Evolutionary conservation across 1,140 invertebrate genomes (phyloP).

Genomic region (Trinorchestia longiramus): DNA sequence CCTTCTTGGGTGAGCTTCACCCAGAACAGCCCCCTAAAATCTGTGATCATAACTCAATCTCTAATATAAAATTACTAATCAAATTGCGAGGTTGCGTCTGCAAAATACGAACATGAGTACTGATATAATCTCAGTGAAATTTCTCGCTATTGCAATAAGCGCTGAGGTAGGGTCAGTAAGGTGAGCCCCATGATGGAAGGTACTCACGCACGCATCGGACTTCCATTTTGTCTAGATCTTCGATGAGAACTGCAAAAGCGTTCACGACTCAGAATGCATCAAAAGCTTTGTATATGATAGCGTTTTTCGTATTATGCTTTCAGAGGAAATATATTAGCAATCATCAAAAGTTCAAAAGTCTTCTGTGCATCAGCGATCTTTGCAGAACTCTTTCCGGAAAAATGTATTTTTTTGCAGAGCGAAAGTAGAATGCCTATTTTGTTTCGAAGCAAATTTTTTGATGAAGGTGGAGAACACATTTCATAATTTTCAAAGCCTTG

Average conservation of each 20-base stretch:
- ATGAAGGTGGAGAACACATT: not conserved
- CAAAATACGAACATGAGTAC: conserved; percentile 49
- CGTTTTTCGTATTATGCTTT: not conserved
- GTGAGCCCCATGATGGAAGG: conserved; percentile 33
- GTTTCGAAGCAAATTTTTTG: not conserved
- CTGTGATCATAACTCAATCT: conserved; percentile 44
- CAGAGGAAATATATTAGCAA: not conserved
- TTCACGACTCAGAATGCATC: conserved; percentile 14
- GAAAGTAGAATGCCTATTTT: not conserved
- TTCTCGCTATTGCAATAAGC: conserved; percentile 42
- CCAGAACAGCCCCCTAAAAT: not conserved
- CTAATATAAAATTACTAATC: conserved; percentile 54
- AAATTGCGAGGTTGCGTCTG: conserved; percentile 47
- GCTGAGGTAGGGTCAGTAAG: conserved; percentile 46
- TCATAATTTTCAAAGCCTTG: not conserved
- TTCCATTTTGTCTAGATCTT: conserved; percentile 49
- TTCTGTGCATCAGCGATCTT: not conserved
- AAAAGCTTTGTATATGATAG: not conserved
- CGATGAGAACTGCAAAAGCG: conserved; percentile 33
- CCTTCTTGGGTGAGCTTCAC: conserved; percentile 10
- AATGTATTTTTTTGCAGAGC: not conserved
- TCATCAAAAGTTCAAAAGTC: not conserved
- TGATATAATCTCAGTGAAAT: conserved; percentile 40
- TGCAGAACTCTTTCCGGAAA: not conserved
- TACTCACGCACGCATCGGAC: conserved; percentile 39